These are phyloP conservation scores for Pantala flavescens DNA, from an alignment of 1,140 invertebrate genomes.

Conservation along the genomic window DNA sequence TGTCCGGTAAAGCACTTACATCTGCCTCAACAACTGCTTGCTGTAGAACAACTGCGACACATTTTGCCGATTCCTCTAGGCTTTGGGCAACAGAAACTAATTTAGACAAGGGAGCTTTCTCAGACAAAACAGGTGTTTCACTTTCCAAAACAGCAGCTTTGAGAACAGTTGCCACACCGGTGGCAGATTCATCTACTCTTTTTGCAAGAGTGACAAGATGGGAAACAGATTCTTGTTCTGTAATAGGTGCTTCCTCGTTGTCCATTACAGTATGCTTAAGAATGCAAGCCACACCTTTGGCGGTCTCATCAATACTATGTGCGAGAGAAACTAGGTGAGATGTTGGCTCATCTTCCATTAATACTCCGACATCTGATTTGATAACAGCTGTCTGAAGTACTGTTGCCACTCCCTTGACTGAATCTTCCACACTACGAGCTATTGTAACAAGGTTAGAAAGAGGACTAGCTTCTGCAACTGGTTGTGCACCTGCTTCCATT, in stretches of 20 bases:
- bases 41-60: constrained; percentile 13
- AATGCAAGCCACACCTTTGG: not conserved
- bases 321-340: not conserved
- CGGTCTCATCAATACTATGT: not conserved
- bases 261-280: not conserved
- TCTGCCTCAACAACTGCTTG: constrained; percentile 22
- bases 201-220: constrained; percentile 12
- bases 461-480: not conserved
- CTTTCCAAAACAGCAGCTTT: not conserved
- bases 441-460: constrained; percentile 13
- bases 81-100: not conserved
- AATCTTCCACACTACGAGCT: constrained; percentile 15
- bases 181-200: constrained; percentile 13
- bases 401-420: constrained; percentile 12
- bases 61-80: not conserved
- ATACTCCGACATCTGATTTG: not conserved
- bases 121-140: not conserved
- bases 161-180: not conserved
- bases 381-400: not conserved
- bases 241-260: not conserved
- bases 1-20: constrained; percentile 12
- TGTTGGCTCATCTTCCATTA: not conserved
- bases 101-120: not conserved
- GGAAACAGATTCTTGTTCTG: constrained; percentile 12
- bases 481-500: not conserved